Base-by-base conservation (phyloP, 2,888 invertebrate species). In the Scrobipalpa costella region DNA sequence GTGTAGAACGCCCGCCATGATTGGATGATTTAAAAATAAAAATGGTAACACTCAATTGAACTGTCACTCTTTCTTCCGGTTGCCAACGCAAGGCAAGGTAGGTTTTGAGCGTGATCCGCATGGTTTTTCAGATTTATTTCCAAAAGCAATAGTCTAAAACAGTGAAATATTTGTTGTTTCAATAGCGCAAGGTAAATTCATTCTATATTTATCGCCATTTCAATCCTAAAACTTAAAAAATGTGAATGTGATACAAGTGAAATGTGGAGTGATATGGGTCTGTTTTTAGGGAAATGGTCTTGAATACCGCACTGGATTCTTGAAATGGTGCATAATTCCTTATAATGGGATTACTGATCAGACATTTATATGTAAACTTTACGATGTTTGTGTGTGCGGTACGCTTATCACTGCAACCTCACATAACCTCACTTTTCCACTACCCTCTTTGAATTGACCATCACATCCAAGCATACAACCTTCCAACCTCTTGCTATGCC, bases 21-120 rank as follows among this genome's bases (percentile, higher is more conserved):
- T n/a, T n/a, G n/a, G n/a, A n/a, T n/a, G n/a, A n/a, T n/a, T n/a
- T 13, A 13, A 11, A 13, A 44, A 15, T 3, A 44, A 15, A 7
- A 49, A 64, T 75, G 77, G 64, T 57, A 75, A 68, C 75, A 72
- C 71, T 3, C 13, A 5, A 47, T 38, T 63, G 64, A 70, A 71
- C 66, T 72, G 71, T 81, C 71, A 68, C 71, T 85, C 87, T 88
- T 88, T 90, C 85, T 89, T 89, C 86, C 88, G 86, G 90, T 78
- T 86, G 89, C 80, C 86, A 88, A 86, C 83, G 78, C 77, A 79
- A 84, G 85, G 84, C 88, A 89, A 88, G 90, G 90, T 91, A 79
- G 77, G 88, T 85, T 79, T 80, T 73, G 69, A 75, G 66, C 63
- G 66, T 69, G 72, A 75, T 72, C 85, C 90, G 80, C 90, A 87